Conservation (phyloP, 2,797 vertebrate species). For the Darevskia mixta region DNA sequence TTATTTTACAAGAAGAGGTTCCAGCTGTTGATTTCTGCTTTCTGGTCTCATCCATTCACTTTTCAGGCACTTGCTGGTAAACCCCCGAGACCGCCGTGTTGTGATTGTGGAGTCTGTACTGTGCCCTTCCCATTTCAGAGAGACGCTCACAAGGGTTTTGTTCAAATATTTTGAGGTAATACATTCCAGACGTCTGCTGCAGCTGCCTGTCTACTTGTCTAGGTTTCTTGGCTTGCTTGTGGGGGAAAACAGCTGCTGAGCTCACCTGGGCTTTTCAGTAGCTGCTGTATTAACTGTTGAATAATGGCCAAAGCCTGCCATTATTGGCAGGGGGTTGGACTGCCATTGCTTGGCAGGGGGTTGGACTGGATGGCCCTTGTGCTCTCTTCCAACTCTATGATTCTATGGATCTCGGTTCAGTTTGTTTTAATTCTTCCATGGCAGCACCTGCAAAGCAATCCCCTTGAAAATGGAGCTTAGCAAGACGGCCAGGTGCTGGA, state of each 20-base stretch:
- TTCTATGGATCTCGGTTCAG: conserved; percentile 47
- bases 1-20: background rate
- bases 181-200: background rate
- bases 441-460: conserved; percentile 17
- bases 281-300: conserved; percentile 21
- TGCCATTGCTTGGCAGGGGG: no score
- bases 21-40: background rate
- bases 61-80: conserved; percentile 94
- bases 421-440: conserved; percentile 30
- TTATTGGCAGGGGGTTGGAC: no score
- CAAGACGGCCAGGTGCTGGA: rapidly evolving
- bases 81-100: conserved; percentile 96
- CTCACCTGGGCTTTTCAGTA: background rate
- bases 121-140: conserved; percentile 97
- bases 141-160: conserved; percentile 94
- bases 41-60: background rate
- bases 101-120: conserved; percentile 96
- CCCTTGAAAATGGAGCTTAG: conserved; percentile 9
- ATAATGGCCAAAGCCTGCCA: conserved; percentile 33
- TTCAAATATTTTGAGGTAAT: conserved; percentile 98
- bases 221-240: conserved; percentile 6
- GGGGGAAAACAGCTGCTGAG: background rate
- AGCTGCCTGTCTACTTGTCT: background rate
- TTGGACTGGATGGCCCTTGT: no score
- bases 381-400: no score